Conservation (phyloP, 23 tunicate species). For the Halocynthia roretzi region DNA sequence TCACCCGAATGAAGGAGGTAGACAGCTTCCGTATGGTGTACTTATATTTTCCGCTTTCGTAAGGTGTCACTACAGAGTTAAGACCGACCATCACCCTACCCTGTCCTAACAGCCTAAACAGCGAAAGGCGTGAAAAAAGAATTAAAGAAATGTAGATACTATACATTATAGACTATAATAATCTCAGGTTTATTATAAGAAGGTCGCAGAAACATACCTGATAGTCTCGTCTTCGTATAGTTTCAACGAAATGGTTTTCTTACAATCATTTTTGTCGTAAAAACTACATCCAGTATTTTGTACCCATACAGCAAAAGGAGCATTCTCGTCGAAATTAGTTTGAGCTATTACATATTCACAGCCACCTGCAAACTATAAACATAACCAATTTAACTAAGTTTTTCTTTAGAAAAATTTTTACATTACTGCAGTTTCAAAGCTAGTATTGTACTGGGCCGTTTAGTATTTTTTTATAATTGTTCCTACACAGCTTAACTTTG, state of each 20-base stretch:
- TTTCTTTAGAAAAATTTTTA: not conserved
- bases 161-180: too few species aligned
- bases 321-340: constrained; percentile 21
- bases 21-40: constrained; percentile 47
- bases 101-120: constrained; percentile 29
- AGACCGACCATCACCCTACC: constrained; percentile 37
- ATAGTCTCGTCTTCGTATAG: constrained; percentile 30
- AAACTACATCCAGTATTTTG: constrained; percentile 93
- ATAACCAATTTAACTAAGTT: not conserved
- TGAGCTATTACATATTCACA: constrained; percentile 89
- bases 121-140: not conserved
- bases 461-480: too few species aligned
- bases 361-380: constrained; percentile 75
- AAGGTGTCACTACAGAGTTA: constrained; percentile 34
- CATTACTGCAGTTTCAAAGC: not conserved
- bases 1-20: constrained; percentile 36
- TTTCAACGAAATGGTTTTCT: constrained; percentile 63
- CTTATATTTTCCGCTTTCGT: constrained; percentile 15
- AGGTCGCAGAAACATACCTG: constrained; percentile 20
- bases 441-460: too few species aligned
- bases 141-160: too few species aligned
- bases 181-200: not conserved
- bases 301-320: constrained; percentile 78
- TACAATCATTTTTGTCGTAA: constrained; percentile 59
- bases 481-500: not conserved